Evolutionary conservation across 2,888 invertebrate genomes (phyloP).

Genomic region (Calliphora vomitoria): DNA sequence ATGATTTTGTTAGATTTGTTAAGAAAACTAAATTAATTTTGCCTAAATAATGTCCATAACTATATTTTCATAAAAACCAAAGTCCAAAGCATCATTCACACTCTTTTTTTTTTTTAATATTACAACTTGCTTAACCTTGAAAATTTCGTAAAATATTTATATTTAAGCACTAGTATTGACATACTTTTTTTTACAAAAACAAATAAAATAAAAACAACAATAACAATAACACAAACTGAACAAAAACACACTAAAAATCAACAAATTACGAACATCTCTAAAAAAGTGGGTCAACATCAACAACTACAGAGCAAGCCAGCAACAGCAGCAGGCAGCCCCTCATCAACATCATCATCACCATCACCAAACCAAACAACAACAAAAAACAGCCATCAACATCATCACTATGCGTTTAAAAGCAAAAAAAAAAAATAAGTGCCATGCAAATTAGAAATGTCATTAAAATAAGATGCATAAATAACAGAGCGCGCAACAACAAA

Average conservation of each 20-base stretch:
- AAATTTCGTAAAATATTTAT: conserved; percentile 43
- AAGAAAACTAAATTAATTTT: neutral
- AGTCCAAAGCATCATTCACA: neutral
- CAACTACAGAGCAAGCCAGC: conserved; percentile 23
- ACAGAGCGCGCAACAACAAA: neutral
- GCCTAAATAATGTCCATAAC: neutral
- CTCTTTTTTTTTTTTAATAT: conserved; percentile 10
- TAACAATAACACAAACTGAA: conserved; percentile 10
- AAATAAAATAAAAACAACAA: conserved; percentile 25
- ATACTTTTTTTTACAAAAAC: conserved; percentile 51
- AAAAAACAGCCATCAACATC: conserved; percentile 1
- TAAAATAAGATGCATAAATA: conserved; percentile 45
- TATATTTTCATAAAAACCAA: neutral
- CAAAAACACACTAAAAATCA: conserved; percentile 18
- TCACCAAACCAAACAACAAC: conserved; percentile 6
- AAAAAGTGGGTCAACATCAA: conserved; percentile 49
- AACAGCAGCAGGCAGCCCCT: neutral
- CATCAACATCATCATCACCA: conserved; percentile 16
- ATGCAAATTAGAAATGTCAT: conserved; percentile 63
- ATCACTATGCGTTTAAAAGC: conserved; percentile 39
- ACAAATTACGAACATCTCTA: conserved; percentile 49
- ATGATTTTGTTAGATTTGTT: too few species aligned
- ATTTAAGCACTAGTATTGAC: conserved; percentile 60
- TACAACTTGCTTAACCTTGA: conserved; percentile 62
- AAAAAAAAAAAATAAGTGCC: conserved; percentile 27